A percentile compares a stretch with the other conserved stretches of the same genome.
Conservation (phyloP, 1,140 invertebrate genomes). For the Calycopis cecrops region DNA sequence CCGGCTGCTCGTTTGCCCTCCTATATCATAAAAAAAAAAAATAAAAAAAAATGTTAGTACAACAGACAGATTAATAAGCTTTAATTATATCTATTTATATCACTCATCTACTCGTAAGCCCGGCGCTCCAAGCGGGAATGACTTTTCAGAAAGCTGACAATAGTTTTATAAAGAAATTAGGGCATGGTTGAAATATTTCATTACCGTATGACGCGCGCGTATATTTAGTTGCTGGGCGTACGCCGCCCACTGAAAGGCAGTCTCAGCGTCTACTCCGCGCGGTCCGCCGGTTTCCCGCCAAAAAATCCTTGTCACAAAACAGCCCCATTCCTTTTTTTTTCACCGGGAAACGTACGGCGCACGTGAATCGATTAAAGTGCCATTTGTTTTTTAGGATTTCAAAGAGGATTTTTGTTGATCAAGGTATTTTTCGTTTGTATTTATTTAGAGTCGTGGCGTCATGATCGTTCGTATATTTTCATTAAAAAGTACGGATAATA, state of each 20-base stretch:
- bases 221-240: slow-evolving; percentile 46
- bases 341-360: slow-evolving; percentile 21
- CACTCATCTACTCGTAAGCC: too few species aligned
- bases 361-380: slow-evolving; percentile 11
- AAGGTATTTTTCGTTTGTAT: slow-evolving; percentile 4
- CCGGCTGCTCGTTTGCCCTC: too few species aligned
- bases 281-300: slow-evolving; percentile 68
- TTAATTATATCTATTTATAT: too few species aligned
- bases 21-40: too few species aligned
- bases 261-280: slow-evolving; percentile 74
- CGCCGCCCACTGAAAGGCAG: slow-evolving; percentile 66
- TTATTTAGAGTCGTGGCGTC: too few species aligned
- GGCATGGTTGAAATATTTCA: slow-evolving; percentile 40
- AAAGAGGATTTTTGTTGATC: slow-evolving; percentile 3
- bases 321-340: background rate
- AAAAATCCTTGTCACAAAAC: slow-evolving; percentile 18
- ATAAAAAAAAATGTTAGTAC: too few species aligned
- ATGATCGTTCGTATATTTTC: too few species aligned
- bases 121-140: background rate
- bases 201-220: slow-evolving; percentile 49
- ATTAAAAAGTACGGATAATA: too few species aligned
- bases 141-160: slow-evolving; percentile 9
- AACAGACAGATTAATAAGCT: too few species aligned
- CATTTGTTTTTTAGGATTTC: background rate
- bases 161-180: slow-evolving; percentile 29